Conservation (phyloP, 2,113 vertebrate species). For the Pogona vitticeps region DNA sequence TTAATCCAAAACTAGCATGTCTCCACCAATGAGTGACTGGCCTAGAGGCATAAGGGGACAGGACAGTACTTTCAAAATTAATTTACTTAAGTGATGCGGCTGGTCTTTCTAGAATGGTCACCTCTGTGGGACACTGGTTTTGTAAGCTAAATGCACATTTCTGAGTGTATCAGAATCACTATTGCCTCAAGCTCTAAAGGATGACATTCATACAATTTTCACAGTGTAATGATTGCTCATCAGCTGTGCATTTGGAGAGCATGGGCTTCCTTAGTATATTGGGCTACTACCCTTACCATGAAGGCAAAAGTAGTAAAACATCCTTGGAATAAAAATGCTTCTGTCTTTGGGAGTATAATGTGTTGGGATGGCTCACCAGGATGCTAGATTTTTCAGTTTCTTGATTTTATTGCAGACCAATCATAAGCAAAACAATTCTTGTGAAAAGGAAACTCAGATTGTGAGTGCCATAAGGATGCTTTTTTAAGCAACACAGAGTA, state of each 20-base stretch:
- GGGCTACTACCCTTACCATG: slow-evolving; percentile 24
- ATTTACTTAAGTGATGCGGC: slow-evolving; percentile 88
- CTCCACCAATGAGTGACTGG: slow-evolving; percentile 79
- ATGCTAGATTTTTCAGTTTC: not conserved
- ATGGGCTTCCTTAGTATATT: slow-evolving; percentile 20
- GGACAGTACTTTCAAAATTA: slow-evolving; percentile 90
- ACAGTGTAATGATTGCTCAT: slow-evolving; percentile 28
- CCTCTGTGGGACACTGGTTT: slow-evolving; percentile 78
- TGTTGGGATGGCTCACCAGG: not conserved
- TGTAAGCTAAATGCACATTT: slow-evolving; percentile 79
- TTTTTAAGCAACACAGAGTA: no score
- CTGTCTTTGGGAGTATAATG: not conserved
- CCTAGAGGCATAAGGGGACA: slow-evolving; percentile 87
- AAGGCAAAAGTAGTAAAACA: not conserved
- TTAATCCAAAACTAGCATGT: slow-evolving; percentile 82
- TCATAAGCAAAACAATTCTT: not conserved
- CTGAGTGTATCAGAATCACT: slow-evolving; percentile 73
- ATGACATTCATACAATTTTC: slow-evolving; percentile 56
- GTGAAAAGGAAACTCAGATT: not conserved
- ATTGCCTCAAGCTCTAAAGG: slow-evolving; percentile 56
- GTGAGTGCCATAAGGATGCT: not conserved
- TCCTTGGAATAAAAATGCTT: not conserved
- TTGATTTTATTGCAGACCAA: not conserved
- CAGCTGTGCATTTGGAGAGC: slow-evolving; percentile 31
- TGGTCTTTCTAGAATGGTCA: slow-evolving; percentile 78